Conservation (phyloP, 2,797 vertebrate genomes). For the Gymnopithys bicolor region DNA sequence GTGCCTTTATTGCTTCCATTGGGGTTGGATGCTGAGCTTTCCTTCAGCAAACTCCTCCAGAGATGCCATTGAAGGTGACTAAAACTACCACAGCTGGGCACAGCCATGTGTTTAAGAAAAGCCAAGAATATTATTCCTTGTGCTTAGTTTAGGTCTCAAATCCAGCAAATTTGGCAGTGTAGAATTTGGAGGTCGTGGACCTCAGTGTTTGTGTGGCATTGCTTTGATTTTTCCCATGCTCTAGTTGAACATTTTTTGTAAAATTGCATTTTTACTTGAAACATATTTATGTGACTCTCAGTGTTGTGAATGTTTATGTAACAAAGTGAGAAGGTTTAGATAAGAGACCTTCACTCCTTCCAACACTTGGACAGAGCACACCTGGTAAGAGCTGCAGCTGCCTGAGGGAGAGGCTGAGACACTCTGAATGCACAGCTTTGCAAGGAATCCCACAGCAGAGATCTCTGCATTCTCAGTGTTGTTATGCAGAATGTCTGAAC, state of each 20-base stretch:
- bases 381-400: not conserved
- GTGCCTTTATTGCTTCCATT: not conserved
- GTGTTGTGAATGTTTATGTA: accelerated
- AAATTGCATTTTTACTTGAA: not conserved
- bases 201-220: accelerated
- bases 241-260: not conserved
- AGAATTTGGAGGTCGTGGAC: not conserved
- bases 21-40: not conserved
- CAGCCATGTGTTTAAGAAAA: not conserved
- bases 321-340: not conserved
- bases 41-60: not conserved
- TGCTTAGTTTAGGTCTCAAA: accelerated
- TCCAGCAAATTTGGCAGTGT: not conserved
- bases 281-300: not conserved
- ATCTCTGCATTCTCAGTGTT: not conserved
- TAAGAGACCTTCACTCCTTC: not conserved
- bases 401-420: not conserved
- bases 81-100: not conserved
- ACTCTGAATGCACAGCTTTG: not conserved
- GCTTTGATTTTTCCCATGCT: not conserved
- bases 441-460: not conserved
- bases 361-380: too few species aligned
- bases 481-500: not conserved
- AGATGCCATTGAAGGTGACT: accelerated
- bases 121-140: not conserved